Base-by-base conservation (phyloP, 1,140 invertebrate species). In the Ectropis grisescens region DNA sequence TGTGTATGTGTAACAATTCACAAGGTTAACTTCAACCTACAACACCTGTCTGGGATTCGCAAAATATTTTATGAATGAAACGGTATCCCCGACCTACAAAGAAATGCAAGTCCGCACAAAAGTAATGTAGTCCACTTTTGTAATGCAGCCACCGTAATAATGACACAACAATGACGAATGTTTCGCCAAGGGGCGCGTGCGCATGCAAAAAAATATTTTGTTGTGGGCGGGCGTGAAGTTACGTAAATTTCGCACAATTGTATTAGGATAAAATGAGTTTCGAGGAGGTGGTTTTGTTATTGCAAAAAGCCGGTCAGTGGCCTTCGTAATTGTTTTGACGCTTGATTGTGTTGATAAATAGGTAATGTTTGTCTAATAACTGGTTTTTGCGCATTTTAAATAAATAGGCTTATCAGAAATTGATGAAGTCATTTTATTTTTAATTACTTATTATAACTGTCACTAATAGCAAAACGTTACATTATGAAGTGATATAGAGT, bases 211-310 rank as follows among this genome's bases (percentile, higher is more conserved):
- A 65, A 54, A 35, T 29, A 19, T 32, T 33, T 53, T 53, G 30
- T 55, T 60, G 45, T 58, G 35, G 46, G 49, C 51, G n/a, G 49
- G 44, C 41, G 43, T 48, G 50, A 58, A 58, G 56, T 67, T 76
- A 72, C 68, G 68, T 71, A 62, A 68, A 68, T 65, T 80, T 80
- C 75, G 75, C 75, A 80, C 75, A 76, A 74, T 67, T 68, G 52
- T 80, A 80, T 61, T 51, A 76, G 62, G 71, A 50, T 29, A 50
- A 26, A 41, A 75, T n/a, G 40, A 68, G 30, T 25, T 41, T 19
- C 19, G 24, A 48, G 33, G 47, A 54, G 44, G 43, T 47, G 33
- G 42, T 49, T 50, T 36, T 62, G 38, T 55, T 50, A 11, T 47
- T 37, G 33, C 42, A 37, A 43, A 52, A 43, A 47, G 27, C 26